Evolutionary conservation across 2,888 invertebrate genomes (phyloP).

Genomic region (Patella depressa): DNA sequence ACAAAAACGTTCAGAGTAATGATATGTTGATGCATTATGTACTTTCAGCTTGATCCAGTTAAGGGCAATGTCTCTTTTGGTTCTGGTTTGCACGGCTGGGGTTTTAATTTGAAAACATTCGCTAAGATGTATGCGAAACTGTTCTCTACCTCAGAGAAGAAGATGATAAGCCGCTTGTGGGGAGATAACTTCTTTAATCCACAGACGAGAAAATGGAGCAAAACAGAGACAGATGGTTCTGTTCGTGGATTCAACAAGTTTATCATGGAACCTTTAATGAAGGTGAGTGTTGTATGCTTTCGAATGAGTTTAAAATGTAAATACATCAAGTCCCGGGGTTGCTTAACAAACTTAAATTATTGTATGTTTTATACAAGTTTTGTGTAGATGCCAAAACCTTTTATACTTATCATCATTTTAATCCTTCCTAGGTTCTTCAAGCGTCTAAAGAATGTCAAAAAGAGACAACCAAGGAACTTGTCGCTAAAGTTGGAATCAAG

Average conservation of each 20-base stretch:
- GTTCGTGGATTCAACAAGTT: slow-evolving; percentile 97
- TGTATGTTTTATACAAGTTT: too few relatives aligned
- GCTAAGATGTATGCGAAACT: slow-evolving; percentile 98
- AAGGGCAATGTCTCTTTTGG: slow-evolving; percentile 99
- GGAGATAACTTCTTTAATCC: slow-evolving; percentile 99
- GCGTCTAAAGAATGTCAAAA: slow-evolving; percentile 74
- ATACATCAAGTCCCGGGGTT: too few relatives aligned
- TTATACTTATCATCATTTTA: neutral
- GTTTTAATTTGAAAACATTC: slow-evolving; percentile 99
- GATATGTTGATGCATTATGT: neutral
- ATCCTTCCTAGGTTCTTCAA: slow-evolving; percentile 45
- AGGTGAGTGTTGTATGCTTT: slow-evolving; percentile 75
- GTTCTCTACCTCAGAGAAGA: slow-evolving; percentile 89
- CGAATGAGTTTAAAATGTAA: neutral
- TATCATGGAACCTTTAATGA: slow-evolving; percentile 98
- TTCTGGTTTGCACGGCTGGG: slow-evolving; percentile 99
- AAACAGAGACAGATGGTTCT: slow-evolving; percentile 41
- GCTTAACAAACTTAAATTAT: too few relatives aligned
- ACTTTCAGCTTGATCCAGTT: slow-evolving; percentile 86
- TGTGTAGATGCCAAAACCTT: too few relatives aligned
- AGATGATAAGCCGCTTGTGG: slow-evolving; percentile 94
- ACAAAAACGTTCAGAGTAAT: too few relatives aligned
- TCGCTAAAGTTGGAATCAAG: slow-evolving; percentile 90
- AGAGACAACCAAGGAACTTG: slow-evolving; percentile 83
- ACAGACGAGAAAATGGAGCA: slow-evolving; percentile 96